A percentile compares a stretch with the other conserved stretches of the same genome.
phyloP scores from a whole-genome alignment of 2,113 vertebrate species.

The Bombycilla garrulus region DNA sequence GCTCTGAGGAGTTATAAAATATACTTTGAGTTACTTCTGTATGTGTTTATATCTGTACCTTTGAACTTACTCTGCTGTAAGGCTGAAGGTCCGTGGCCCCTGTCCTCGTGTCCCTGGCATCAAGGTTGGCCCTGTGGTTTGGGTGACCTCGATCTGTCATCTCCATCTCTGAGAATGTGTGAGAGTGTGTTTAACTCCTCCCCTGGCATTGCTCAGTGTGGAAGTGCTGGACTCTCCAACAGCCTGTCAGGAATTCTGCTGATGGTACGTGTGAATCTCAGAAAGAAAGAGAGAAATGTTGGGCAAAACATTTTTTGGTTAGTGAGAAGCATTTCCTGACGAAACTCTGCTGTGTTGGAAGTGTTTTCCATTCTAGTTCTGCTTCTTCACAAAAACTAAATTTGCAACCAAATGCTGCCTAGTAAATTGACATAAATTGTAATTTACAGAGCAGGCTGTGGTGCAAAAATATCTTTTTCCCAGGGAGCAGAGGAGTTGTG shows the following conservation, averaged over 20 bases:
- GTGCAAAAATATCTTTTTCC: not conserved
- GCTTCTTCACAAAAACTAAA: not conserved
- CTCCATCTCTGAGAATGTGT: not conserved
- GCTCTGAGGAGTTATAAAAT: not conserved
- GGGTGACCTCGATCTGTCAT: constrained; percentile 5
- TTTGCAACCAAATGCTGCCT: not conserved
- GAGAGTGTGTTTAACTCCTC: not conserved
- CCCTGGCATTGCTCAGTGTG: not conserved
- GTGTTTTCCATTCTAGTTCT: not conserved
- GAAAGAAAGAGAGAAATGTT: not conserved
- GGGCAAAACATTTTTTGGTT: not conserved
- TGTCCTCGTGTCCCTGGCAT: not conserved
- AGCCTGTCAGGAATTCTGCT: not conserved
- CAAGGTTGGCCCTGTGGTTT: not conserved
- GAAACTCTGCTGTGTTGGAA: not conserved
- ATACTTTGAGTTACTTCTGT: not conserved
- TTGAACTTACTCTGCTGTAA: not conserved
- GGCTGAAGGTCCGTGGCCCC: not conserved
- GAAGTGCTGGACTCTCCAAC: not conserved
- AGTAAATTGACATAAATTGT: not conserved
- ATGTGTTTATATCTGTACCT: not conserved
- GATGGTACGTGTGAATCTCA: not conserved
- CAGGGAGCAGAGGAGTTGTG: not conserved
- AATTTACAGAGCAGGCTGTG: not conserved
- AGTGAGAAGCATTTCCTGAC: not conserved